These are phyloP conservation scores for Pseudomyrmex sp. DNA, from an alignment of 1,140 invertebrate species.

Conservation along the genomic window DNA sequence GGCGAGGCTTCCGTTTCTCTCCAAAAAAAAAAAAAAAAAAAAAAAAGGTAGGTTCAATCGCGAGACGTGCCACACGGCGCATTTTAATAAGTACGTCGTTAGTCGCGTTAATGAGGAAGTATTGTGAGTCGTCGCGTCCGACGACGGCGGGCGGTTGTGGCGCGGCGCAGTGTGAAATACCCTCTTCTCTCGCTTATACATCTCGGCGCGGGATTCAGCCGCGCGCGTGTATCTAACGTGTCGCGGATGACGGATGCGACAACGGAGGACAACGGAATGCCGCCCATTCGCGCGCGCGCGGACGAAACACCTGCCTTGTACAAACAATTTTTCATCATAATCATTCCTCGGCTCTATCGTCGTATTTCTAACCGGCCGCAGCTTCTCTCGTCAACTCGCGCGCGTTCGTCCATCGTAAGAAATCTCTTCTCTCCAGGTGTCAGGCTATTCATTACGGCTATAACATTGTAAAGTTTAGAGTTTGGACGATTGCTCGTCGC, in stretches of 20 bases:
- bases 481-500: not conserved
- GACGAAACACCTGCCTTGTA: slow-evolving; percentile 73
- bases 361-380: slow-evolving; percentile 22
- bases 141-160: not conserved
- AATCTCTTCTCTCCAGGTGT: not conserved
- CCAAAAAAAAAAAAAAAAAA: too few relatives aligned
- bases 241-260: slow-evolving; percentile 69
- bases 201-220: not conserved
- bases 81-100: slow-evolving; percentile 29
- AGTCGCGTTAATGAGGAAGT: slow-evolving; percentile 32
- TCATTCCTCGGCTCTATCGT: slow-evolving; percentile 53
- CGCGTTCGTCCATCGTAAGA: slow-evolving; percentile 28
- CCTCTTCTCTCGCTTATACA: slow-evolving; percentile 14
- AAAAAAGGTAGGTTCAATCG: slow-evolving; percentile 33
- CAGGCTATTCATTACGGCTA: slow-evolving; percentile 33
- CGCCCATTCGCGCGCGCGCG: too few relatives aligned
- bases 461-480: not conserved
- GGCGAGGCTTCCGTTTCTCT: slow-evolving; percentile 23
- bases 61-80: slow-evolving; percentile 12
- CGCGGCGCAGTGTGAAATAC: slow-evolving; percentile 32
- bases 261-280: slow-evolving; percentile 54
- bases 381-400: slow-evolving; percentile 8
- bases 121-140: slow-evolving; percentile 10
- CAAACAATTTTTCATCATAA: slow-evolving; percentile 76
- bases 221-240: slow-evolving; percentile 50